Evolutionary conservation across 2,888 invertebrate species (phyloP), one percentile per base, ranked within the genome.

Genomic region (Drosophila hawaiiensis): DNA sequence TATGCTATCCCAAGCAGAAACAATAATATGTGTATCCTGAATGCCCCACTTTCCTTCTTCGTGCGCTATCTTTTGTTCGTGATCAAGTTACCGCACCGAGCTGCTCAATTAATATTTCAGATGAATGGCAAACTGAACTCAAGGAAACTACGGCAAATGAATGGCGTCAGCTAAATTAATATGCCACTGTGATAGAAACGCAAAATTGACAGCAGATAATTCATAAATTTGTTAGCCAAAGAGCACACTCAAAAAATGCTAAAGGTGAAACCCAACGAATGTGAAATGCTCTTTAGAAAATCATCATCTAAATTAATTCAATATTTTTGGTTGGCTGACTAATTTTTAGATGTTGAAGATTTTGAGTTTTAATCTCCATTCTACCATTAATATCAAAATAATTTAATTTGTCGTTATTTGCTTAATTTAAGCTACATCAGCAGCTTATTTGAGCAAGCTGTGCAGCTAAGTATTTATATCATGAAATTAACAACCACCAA

Each of bases 21-120:
- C 47, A 68, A 82, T 69, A 78, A 78, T 71, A 68, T 65, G 43
- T 68, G 35, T 35, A 69, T 67, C 72, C 56, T 52, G 43, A 14
- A 52, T 41, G 7, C 29, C 1, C 63, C 39, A 43, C 43, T 33
- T 39, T n/a, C 35, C 25, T 7, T 4, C 25, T 12, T 4, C 25
- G 1, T 14, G 10, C 6, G 39, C 37, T 54, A 56, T 49, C 50
- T 25, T 33, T 76, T 73, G 66, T 66, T 65, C 68, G 60, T 74
- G 72, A 74, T 75, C 78, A 77, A 77, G 77, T 79, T 70, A 33
- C 76, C 59, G 54, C 73, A n/a, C 50, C 4, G 33, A 16, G 64
- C 25, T 54, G 64, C 78, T 68, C 76, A 78, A 79, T 78, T 78
- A 79, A 78, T 78, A 78, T 79, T 79, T 69, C 68, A 47, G 53